phyloP scores from a whole-genome alignment of 2,888 invertebrate genomes.

The Vanessa cardui region DNA sequence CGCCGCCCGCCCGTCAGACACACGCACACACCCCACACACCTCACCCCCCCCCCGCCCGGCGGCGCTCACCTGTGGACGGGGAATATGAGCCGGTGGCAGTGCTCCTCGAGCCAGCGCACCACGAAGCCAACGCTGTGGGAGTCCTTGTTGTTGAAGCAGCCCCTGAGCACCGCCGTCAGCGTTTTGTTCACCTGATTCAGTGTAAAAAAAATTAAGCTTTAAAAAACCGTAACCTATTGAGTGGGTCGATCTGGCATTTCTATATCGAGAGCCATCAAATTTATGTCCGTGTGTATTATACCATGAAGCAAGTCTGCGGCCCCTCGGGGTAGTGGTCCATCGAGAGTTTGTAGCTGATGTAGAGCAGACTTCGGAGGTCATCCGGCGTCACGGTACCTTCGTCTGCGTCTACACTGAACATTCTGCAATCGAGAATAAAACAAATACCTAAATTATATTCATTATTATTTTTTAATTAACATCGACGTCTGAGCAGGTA shows the following conservation, averaged over 20 bases:
- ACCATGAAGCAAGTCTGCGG: conserved; percentile 84
- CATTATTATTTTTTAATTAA: no score
- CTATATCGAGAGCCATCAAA: no score
- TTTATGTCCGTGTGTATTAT: not conserved
- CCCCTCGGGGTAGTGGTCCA: conserved; percentile 89
- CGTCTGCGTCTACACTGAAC: conserved; percentile 81
- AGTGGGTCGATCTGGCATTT: no score
- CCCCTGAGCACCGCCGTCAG: conserved; percentile 88
- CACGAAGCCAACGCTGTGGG: conserved; percentile 88
- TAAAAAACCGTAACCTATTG: not conserved
- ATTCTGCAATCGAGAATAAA: conserved; percentile 67
- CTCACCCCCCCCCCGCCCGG: no score
- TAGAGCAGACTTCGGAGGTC: conserved; percentile 86
- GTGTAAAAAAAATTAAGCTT: no score
- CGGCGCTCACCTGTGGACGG: conserved; percentile 86
- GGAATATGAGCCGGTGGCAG: conserved; percentile 88
- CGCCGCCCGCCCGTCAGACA: no score
- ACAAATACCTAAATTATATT: no score
- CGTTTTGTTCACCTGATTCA: conserved; percentile 86
- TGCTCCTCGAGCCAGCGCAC: conserved; percentile 92
- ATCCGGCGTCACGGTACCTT: conserved; percentile 84
- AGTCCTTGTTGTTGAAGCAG: conserved; percentile 91
- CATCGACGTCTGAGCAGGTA: no score
- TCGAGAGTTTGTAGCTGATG: conserved; percentile 90
- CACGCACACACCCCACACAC: no score